Evolutionary conservation across 1,140 invertebrate genomes (phyloP).

Genomic region (Spodoptera litura): DNA sequence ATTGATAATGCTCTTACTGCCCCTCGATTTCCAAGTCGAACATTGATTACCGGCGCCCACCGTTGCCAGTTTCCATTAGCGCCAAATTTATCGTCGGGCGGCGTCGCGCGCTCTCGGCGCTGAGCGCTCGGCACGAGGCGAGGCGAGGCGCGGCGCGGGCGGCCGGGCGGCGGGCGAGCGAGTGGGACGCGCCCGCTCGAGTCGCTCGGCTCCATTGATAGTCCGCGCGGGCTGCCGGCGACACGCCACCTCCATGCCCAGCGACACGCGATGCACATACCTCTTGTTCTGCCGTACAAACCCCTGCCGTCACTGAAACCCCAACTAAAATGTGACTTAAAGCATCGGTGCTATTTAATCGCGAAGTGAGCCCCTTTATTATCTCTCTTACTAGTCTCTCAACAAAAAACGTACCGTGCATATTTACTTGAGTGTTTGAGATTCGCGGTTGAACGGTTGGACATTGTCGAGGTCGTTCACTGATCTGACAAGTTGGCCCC

Average conservation of each 20-base stretch:
- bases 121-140: constrained; percentile 59
- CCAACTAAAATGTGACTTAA: constrained; percentile 72
- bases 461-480: constrained; percentile 77
- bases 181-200: constrained; percentile 65
- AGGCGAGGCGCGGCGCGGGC: constrained; percentile 59
- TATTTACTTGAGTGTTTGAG: constrained; percentile 54
- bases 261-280: constrained; percentile 64
- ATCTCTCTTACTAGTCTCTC: constrained; percentile 39
- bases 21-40: constrained; percentile 79
- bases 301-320: constrained; percentile 62
- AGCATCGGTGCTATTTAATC: constrained; percentile 42
- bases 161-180: constrained; percentile 63
- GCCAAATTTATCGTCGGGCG: constrained; percentile 83
- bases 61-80: constrained; percentile 80
- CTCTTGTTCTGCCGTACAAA: constrained; percentile 57
- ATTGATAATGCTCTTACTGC: constrained; percentile 63
- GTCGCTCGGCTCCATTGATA: constrained; percentile 76
- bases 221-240: constrained; percentile 79
- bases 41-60: constrained; percentile 84
- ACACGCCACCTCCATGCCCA: constrained; percentile 70
- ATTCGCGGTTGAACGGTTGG: constrained; percentile 54
- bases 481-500: constrained; percentile 71
- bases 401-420: constrained; percentile 63
- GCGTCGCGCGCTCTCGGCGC: constrained; percentile 71
- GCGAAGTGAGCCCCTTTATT: constrained; percentile 52